Evolutionary conservation across 2,888 invertebrate genomes (phyloP).

Genomic region (Neelides folsomi): DNA sequence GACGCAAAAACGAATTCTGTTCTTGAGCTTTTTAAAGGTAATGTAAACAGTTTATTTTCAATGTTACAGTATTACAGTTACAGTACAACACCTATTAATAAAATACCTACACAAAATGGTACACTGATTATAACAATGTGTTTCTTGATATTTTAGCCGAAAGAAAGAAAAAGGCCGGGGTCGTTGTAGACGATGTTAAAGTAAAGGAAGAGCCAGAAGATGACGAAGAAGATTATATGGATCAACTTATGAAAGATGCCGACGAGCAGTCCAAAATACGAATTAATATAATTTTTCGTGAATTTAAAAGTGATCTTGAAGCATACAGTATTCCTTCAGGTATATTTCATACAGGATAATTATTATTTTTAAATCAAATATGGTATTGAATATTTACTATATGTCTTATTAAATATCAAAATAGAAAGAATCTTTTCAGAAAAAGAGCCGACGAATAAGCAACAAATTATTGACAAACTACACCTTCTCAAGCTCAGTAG

Average conservation of each 20-base stretch:
- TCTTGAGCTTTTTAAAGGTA: conserved; percentile 73
- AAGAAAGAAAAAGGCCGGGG: conserved; percentile 37
- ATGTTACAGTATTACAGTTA: no score
- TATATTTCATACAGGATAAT: no score
- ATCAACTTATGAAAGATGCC: conserved; percentile 57
- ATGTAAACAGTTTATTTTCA: not conserved
- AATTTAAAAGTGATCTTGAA: conserved; percentile 62
- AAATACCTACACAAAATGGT: no score
- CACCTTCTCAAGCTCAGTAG: conserved; percentile 31
- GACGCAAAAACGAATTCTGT: conserved; percentile 94
- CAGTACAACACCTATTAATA: no score
- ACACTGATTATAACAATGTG: no score
- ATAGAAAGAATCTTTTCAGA: conserved; percentile 10
- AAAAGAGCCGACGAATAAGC: conserved; percentile 24
- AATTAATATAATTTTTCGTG: conserved; percentile 65
- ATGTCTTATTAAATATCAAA: no score
- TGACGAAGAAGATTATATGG: conserved; percentile 51
- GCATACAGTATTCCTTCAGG: conserved; percentile 21
- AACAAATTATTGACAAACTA: conserved; percentile 29
- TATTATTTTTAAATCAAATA: no score
- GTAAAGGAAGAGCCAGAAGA: conserved; percentile 15
- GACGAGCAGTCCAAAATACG: conserved; percentile 62
- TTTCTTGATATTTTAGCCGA: conserved; percentile 22
- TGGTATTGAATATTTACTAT: no score
- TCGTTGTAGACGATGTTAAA: conserved; percentile 22